These are phyloP conservation scores for Xiphydria camelus DNA, from an alignment of 2,888 invertebrate species.

Conservation along the genomic window DNA sequence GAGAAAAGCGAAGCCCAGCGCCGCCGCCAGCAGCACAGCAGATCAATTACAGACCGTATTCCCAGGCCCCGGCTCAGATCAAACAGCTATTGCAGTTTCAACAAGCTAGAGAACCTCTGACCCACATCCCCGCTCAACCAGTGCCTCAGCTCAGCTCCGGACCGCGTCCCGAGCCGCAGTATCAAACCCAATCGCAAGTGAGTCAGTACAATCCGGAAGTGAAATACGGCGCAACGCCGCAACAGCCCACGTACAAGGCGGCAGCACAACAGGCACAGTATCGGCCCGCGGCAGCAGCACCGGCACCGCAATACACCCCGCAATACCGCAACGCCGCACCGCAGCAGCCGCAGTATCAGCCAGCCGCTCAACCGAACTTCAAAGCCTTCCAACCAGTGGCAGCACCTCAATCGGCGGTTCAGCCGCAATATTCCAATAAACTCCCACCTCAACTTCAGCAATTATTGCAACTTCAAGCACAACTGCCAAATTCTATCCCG, in stretches of 20 bases:
- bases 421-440: conserved; percentile 28
- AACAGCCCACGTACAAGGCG: conserved; percentile 40
- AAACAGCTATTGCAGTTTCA: conserved; percentile 47
- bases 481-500: background rate
- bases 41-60: conserved; percentile 37
- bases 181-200: conserved; percentile 25
- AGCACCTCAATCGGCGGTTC: conserved; percentile 5
- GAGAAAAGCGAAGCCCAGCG: no score
- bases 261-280: conserved; percentile 28
- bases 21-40: conserved; percentile 21
- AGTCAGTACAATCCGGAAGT: conserved; percentile 41
- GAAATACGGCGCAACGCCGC: conserved; percentile 36
- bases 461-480: conserved; percentile 27
- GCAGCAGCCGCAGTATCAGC: background rate
- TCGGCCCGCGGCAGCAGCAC: conserved; percentile 19
- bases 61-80: conserved; percentile 45
- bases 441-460: conserved; percentile 36
- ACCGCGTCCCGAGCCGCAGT: conserved; percentile 29
- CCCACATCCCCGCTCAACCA: conserved; percentile 41
- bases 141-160: conserved; percentile 33
- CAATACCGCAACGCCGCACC: conserved; percentile 13
- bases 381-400: conserved; percentile 17
- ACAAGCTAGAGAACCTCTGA: conserved; percentile 44
- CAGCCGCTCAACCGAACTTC: conserved; percentile 25
- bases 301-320: conserved; percentile 20